These are phyloP conservation scores for Furnarius figulus DNA, from an alignment of 2,113 vertebrate genomes.

Conservation along the genomic window DNA sequence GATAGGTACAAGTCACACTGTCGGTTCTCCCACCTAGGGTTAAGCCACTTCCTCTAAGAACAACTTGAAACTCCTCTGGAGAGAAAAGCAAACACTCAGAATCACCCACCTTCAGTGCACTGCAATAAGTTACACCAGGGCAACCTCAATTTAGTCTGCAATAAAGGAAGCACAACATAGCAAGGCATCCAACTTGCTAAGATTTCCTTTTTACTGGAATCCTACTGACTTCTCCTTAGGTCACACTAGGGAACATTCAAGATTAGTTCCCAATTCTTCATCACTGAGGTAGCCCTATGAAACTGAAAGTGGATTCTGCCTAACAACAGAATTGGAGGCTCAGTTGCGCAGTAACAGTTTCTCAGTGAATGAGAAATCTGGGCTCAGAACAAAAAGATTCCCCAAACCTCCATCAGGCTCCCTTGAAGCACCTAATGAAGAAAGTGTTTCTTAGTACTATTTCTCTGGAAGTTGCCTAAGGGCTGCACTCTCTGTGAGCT, in stretches of 20 bases:
- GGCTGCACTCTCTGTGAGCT: not conserved
- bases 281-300: not conserved
- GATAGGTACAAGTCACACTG: slow-evolving; percentile 81
- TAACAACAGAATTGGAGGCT: not conserved
- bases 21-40: slow-evolving; percentile 70
- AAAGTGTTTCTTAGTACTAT: not conserved
- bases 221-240: not conserved
- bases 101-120: not conserved
- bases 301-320: not conserved
- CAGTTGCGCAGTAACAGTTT: not conserved
- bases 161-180: not conserved
- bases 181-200: not conserved
- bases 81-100: not conserved
- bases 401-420: not conserved
- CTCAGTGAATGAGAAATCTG: not conserved
- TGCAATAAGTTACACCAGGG: not conserved
- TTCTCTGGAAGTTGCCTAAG: not conserved
- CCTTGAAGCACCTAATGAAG: not conserved
- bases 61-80: slow-evolving; percentile 90
- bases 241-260: not conserved
- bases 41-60: slow-evolving; percentile 88
- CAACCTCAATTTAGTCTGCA: not conserved
- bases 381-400: not conserved
- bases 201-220: not conserved
- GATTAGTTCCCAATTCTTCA: not conserved